A percentile compares a stretch with the other conserved stretches of the same genome.
Evolutionary conservation across 1,140 invertebrate genomes (phyloP).

Genomic region (Hypothenemus hampei): DNA sequence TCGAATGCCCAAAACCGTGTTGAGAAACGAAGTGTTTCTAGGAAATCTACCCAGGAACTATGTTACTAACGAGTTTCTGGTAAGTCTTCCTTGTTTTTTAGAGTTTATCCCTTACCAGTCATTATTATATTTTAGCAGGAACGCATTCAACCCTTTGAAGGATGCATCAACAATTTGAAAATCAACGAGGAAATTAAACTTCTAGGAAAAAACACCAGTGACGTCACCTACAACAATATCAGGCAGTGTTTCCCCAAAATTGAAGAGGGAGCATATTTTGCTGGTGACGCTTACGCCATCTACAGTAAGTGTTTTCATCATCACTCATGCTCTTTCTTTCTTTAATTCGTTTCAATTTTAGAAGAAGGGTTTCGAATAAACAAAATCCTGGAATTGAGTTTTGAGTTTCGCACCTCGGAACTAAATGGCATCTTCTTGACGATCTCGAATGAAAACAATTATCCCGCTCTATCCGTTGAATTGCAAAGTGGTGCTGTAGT

Average conservation of each 20-base stretch:
- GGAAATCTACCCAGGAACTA: slow-evolving; percentile 65
- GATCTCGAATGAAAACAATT: slow-evolving; percentile 56
- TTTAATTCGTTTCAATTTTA: slow-evolving; percentile 43
- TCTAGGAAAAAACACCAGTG: slow-evolving; percentile 57
- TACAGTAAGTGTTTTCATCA: slow-evolving; percentile 68
- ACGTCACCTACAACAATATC: slow-evolving; percentile 60
- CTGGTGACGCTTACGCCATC: slow-evolving; percentile 73
- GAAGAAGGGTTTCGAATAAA: slow-evolving; percentile 67
- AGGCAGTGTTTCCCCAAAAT: slow-evolving; percentile 83
- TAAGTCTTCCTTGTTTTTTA: slow-evolving; percentile 12
- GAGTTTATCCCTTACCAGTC: too few relatives aligned
- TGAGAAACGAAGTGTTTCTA: slow-evolving; percentile 69
- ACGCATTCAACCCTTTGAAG: slow-evolving; percentile 62
- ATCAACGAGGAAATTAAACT: slow-evolving; percentile 73
- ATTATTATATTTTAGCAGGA: slow-evolving; percentile 2
- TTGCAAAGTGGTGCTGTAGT: slow-evolving; percentile 71
- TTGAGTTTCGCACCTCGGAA: slow-evolving; percentile 82
- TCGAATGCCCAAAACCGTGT: slow-evolving; percentile 63
- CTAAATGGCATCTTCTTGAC: slow-evolving; percentile 74
- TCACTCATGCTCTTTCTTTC: too few relatives aligned
- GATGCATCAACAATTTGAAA: slow-evolving; percentile 71
- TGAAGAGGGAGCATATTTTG: slow-evolving; percentile 81
- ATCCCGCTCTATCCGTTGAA: slow-evolving; percentile 69
- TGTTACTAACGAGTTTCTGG: slow-evolving; percentile 31
- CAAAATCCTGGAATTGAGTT: slow-evolving; percentile 62